These are phyloP conservation scores for Danionella dracula DNA, from an alignment of 2,797 vertebrate genomes.

Conservation along the genomic window DNA sequence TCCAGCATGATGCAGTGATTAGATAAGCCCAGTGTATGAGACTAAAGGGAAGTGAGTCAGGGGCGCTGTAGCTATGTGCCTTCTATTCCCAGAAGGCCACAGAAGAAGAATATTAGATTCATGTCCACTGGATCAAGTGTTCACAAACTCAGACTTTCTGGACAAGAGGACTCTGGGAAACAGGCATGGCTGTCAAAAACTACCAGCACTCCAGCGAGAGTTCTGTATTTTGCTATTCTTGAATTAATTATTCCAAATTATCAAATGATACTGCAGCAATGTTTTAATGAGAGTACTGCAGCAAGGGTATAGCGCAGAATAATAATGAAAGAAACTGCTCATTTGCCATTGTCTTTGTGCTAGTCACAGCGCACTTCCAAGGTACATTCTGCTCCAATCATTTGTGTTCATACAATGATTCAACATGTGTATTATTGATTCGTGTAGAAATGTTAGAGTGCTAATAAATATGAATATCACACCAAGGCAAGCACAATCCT, in stretches of 20 bases:
- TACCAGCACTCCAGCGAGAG: neutral
- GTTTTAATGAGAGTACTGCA: constrained; percentile 15
- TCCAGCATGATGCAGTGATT: constrained; percentile 25
- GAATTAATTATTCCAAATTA: constrained; percentile 29
- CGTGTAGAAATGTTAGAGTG: no score
- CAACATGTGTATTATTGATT: no score
- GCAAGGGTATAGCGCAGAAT: neutral
- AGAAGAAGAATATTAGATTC: constrained; percentile 34
- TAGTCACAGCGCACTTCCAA: neutral
- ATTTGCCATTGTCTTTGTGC: neutral
- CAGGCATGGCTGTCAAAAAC: constrained; percentile 15
- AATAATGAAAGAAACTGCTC: neutral
- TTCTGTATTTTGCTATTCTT: constrained; percentile 9
- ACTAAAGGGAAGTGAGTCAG: constrained; percentile 24
- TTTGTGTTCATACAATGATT: no score
- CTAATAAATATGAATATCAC: no score
- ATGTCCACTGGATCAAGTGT: constrained; percentile 36
- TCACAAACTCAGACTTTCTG: constrained; percentile 23
- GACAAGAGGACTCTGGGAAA: constrained; percentile 7
- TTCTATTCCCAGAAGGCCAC: constrained; percentile 27
- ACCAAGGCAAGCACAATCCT: no score
- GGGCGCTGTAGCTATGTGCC: constrained; percentile 40
- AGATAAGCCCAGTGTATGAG: constrained; percentile 34
- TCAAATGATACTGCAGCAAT: constrained; percentile 16
- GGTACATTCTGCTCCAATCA: no score